Evolutionary conservation across 1,140 invertebrate genomes (phyloP).

Genomic region (Drosophila micromelanica): DNA sequence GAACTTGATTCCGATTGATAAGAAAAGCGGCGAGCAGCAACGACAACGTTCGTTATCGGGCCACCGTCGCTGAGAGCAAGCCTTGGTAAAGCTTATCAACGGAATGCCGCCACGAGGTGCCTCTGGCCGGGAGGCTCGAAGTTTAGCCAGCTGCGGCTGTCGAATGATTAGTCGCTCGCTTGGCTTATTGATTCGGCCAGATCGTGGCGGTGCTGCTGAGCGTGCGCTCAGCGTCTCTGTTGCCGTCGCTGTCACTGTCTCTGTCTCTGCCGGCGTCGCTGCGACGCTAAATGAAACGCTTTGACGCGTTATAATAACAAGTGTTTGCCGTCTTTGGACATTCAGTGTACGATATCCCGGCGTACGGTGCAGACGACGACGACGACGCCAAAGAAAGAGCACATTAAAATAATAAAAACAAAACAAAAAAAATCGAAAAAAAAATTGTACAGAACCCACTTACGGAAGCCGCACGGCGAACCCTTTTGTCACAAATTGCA

Average conservation of each 20-base stretch:
- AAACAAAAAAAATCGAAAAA: conserved; percentile 10
- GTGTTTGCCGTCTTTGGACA: conserved; percentile 80
- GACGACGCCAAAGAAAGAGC: conserved; percentile 24
- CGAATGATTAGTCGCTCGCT: conserved; percentile 25
- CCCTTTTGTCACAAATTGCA: conserved; percentile 14
- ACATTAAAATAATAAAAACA: conserved; percentile 9
- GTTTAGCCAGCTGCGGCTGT: conserved; percentile 25
- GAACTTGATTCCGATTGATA: conserved; percentile 52
- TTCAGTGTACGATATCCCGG: conserved; percentile 83
- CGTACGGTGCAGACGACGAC: conserved; percentile 72
- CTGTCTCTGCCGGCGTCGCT: conserved; percentile 19
- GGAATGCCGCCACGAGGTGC: neutral
- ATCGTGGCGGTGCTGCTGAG: conserved; percentile 20
- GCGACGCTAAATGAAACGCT: conserved; percentile 65
- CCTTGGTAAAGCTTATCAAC: conserved; percentile 27
- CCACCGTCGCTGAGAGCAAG: conserved; percentile 1
- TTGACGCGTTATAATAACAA: conserved; percentile 84
- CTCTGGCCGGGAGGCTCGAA: conserved; percentile 29
- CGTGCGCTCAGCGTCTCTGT: conserved; percentile 23
- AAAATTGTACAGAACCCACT: conserved; percentile 2
- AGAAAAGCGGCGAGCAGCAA: conserved; percentile 7
- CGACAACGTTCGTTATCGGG: neutral
- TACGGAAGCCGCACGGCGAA: conserved; percentile 9
- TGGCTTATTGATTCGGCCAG: conserved; percentile 49
- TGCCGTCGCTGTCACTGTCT: conserved; percentile 9